Evolutionary conservation across 2,113 vertebrate species (phyloP), one percentile per base, ranked within the genome.

Genomic region (Xiphophorus maculatus): DNA sequence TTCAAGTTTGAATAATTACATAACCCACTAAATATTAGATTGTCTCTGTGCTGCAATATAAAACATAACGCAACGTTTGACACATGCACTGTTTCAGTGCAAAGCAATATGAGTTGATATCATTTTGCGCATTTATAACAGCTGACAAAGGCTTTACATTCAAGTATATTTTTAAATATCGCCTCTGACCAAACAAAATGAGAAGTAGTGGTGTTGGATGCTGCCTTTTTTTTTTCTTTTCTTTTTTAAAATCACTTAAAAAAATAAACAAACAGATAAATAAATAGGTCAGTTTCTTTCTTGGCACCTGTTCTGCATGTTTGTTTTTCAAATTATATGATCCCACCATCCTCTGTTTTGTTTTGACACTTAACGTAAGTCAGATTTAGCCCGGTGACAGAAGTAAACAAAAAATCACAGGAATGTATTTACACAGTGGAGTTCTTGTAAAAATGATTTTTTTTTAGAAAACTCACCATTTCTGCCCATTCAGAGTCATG

Each of bases 371-470:
- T 28, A 19, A 54, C 1, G 6, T 25, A n/a, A 54, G 7, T 54
- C 51, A n/a, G 51, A 10, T 54, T 54, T 54, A 8, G 22, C 5
- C 25, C 22, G 8, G 0, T 25, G 19, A 8, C 5, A 22, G 8
- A 54, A 54, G 14, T 1, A 19, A 48, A 44, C 4, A 4, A 17
- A 25, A 58, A 63, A 54, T 28, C 19, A 58, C 17, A 48, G 30
- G 70, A 69, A 48, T 61, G 66, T 70, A 74, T 74, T 51, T 66
- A 74, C 71, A 77, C 40, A 54, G 30, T 72, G 51, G 11, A 17
- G 33, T 32, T 62, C 32, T 30, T 35, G 12, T n/a, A 1, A 27
- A 27, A 33, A 40, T 32, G 33, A 62, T 13, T 64, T 32, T 28
- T 28, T 28, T 42, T 30, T 5, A 67, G 37, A 22, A 27, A 68